Evolutionary conservation across 2,113 vertebrate species (phyloP).

Genomic region (Herpailurus yagouaroundi): DNA sequence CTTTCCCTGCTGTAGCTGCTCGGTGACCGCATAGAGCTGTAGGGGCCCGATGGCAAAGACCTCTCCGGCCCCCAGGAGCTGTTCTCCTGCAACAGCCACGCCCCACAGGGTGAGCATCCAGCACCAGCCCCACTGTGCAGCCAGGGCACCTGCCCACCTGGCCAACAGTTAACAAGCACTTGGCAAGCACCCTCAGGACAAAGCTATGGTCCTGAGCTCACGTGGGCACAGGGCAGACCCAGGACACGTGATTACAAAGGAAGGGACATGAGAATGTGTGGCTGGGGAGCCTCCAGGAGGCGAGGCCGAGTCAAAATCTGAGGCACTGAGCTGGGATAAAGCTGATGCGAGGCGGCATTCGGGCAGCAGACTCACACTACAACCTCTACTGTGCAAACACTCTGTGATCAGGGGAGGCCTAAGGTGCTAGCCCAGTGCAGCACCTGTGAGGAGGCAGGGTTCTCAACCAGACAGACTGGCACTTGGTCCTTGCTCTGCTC

Average conservation of each 20-base stretch:
- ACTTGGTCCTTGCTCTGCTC: background rate
- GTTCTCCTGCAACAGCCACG: slow-evolving; percentile 89
- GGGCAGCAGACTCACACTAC: background rate
- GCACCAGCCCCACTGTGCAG: background rate
- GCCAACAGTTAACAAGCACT: background rate
- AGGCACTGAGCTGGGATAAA: background rate
- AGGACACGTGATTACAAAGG: background rate
- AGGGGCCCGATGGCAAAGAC: slow-evolving; percentile 94
- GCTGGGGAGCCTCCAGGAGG: background rate
- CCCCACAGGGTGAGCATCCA: background rate
- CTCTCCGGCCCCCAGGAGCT: slow-evolving; percentile 93
- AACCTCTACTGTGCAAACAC: background rate
- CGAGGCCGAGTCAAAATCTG: background rate
- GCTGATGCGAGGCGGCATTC: background rate
- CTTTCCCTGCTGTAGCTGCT: slow-evolving; percentile 93
- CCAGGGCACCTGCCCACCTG: background rate
- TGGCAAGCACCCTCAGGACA: background rate
- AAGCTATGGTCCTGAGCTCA: background rate
- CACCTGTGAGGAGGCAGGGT: background rate
- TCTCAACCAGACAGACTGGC: background rate
- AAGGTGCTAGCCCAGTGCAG: background rate
- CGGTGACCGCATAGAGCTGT: slow-evolving; percentile 94
- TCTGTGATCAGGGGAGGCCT: background rate
- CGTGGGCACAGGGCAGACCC: background rate
- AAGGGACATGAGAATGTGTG: background rate